Base-by-base conservation (phyloP, 2,888 invertebrate species). In the Drosophila pegasa region DNA sequence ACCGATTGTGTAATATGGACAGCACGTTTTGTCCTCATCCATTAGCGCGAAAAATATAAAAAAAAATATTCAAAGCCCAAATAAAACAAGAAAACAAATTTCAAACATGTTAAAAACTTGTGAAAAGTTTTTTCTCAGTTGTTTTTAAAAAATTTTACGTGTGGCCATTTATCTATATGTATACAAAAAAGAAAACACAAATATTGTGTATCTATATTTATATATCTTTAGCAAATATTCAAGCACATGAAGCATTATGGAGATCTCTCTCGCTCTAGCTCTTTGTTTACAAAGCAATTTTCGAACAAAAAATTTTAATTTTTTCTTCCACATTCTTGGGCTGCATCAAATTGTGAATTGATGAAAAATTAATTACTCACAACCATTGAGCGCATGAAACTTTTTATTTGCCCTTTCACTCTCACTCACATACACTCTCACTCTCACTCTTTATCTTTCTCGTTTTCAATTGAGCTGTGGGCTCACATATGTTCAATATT, bases 261-360 rank as follows among this genome's bases (percentile, higher is more conserved):
- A 18, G 18, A 38, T 18, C 18, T 6, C 43, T 43, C 43, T 35
- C 1, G 2, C 31, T 31, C 10, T 16, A 5, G 5, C 27, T 56
- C 33, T 55, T 9, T 74, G 75, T 73, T 73, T 69, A 69, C 56
- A 64, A 62, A 18, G 12, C 2, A 41, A 37, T 67, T 69, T 59
- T 45, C 1, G 9, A 50, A 61, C 33, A 29, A 14, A 61, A 48
- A 29, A 14, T 52, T 50, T 50, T 0, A 18, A 41, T 7, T 68
- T 41, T 62, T 51, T 37, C 31, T 37, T 55, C 22, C 69, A 37
- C 56, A 73, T 64, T 60, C 54, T 37, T 29, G 25, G 10, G 31
- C 43, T 56, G 56, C 47, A 59, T 50, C 54, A 74, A 69, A 60
- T 70, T 64, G 70, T 48, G 35, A 52, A 38, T 29, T 16, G 41